These are phyloP conservation scores for Silurus aristotelis DNA, from an alignment of 2,797 vertebrate species.

Conservation along the genomic window DNA sequence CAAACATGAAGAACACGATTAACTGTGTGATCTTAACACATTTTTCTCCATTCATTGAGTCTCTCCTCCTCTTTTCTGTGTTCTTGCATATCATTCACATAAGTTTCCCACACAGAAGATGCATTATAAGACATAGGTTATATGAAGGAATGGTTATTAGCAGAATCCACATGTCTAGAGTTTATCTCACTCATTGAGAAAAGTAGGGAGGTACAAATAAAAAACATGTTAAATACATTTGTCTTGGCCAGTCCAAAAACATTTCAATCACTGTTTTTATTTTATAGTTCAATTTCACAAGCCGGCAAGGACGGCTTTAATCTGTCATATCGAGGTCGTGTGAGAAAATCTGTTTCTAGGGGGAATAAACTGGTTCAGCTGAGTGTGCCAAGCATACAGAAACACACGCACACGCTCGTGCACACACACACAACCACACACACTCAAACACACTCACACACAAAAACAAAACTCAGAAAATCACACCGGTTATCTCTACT, in stretches of 20 bases:
- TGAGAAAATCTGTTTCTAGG: conserved; percentile 36
- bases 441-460: conserved; percentile 1
- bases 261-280: conserved; percentile 36
- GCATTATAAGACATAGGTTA: neutral
- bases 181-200: conserved; percentile 14
- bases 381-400: conserved; percentile 31
- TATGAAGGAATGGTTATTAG: neutral
- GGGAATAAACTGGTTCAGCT: conserved; percentile 35
- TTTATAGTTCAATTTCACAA: conserved; percentile 45
- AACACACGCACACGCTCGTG: neutral
- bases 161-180: neutral
- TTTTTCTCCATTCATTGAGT: neutral
- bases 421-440: neutral
- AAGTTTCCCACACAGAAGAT: neutral
- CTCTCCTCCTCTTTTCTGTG: neutral
- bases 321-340: conserved; percentile 46
- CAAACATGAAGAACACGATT: neutral
- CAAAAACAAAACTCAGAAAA: conserved; percentile 8
- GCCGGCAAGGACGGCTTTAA: conserved; percentile 48
- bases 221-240: conserved; percentile 36
- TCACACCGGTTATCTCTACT: conserved; percentile 26
- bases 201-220: conserved; percentile 24
- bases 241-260: conserved; percentile 9
- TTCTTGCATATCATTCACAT: neutral
- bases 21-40: neutral